Conservation (phyloP, 2,888 invertebrate species). For the Stenolophus ochropezus region DNA sequence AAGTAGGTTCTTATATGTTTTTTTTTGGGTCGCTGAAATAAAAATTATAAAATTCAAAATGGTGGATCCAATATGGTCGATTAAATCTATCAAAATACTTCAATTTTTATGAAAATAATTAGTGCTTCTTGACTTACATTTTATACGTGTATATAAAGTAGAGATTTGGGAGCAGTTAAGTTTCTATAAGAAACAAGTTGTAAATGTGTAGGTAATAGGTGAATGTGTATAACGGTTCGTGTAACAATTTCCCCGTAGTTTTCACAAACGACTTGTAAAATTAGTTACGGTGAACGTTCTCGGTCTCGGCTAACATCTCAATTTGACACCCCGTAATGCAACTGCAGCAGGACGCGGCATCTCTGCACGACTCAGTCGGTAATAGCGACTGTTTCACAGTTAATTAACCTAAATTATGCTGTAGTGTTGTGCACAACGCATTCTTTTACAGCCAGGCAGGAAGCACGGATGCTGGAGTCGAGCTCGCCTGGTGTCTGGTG, state of each 20-base stretch:
- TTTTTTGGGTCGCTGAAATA: too few species aligned
- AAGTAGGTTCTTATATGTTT: too few species aligned
- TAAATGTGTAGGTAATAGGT: neutral
- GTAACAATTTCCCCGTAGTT: conserved; percentile 20
- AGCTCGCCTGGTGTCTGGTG: conserved; percentile 1
- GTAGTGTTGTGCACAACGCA: conserved; percentile 34
- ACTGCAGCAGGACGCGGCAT: conserved; percentile 23
- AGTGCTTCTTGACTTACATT: too few species aligned
- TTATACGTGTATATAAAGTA: too few species aligned
- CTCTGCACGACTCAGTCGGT: conserved; percentile 19
- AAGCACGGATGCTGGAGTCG: neutral
- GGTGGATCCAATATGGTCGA: too few species aligned
- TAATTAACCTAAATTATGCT: conserved; percentile 57
- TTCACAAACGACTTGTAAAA: conserved; percentile 54
- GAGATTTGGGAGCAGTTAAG: too few species aligned
- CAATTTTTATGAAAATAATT: too few species aligned
- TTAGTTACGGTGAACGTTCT: conserved; percentile 40
- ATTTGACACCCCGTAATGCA: conserved; percentile 54
- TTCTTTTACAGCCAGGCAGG: conserved; percentile 25
- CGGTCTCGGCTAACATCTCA: conserved; percentile 39
- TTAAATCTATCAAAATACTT: too few species aligned
- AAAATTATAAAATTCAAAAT: too few species aligned
- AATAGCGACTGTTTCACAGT: conserved; percentile 54
- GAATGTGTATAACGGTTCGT: neutral
- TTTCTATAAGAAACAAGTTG: too few species aligned